Evolutionary conservation across 2,888 invertebrate species (phyloP), one percentile per base, ranked within the genome.

Genomic region (Serripes groenlandicus): DNA sequence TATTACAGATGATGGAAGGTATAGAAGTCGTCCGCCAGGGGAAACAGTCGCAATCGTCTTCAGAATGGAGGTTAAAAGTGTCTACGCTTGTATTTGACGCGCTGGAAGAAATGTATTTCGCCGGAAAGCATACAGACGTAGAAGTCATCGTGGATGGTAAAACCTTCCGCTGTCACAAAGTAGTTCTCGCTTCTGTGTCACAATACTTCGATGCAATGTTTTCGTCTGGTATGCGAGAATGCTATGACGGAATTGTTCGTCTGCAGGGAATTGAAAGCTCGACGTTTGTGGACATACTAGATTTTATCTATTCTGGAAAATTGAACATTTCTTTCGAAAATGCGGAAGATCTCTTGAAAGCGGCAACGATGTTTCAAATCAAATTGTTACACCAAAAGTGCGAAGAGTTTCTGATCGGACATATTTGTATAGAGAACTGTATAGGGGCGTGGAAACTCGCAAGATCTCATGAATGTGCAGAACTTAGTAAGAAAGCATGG

Each of bases 341-440:
- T 93, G 98, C 98, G 0, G 97, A 97, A 91, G 91, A 92, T 30
- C 78, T 92, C 0, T 95, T 98, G 21, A 96, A 97, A 92, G 97
- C 97, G 0, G 97, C 98, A 1, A 98, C 98, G 95, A 97, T 98
- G 93, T 96, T 98, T 75, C 97, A 97, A 90, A 97, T 98, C 91
- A 95, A 97, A 72, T 97, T 97, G 0, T 96, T 98, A 54, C 96
- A 97, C 74, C 96, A 97, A 83, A 96, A 97, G 54, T 98, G 98
- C 94, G 97, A 97, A 91, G 96, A 97, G 49, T 97, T 96, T 93
- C 95, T 98, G 37, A 96, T 96, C 74, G 95, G 95, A 66, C 96
- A 96, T 77, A 95, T 98, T n/a, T 96, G 95, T 30, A 96, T 97
- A 0, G 96, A 96, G 85, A 98, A 98, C 94, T 97, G 97, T 93